These are phyloP conservation scores for Eulemur albifrons DNA, from an alignment of 2,797 vertebrate species.

Conservation along the genomic window DNA sequence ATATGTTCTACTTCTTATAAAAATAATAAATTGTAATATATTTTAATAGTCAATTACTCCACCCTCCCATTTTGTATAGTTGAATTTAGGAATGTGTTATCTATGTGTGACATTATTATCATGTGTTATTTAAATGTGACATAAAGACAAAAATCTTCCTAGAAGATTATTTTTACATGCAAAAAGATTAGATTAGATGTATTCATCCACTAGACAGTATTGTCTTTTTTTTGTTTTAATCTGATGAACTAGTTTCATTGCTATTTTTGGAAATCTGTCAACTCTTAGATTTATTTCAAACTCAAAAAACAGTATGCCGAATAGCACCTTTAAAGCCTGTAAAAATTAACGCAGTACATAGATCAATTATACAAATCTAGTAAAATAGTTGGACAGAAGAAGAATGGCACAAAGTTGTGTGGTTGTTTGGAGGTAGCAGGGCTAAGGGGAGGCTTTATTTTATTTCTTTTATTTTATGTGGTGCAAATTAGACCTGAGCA, in stretches of 20 bases:
- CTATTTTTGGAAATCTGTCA: conserved; percentile 9
- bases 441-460: neutral
- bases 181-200: neutral
- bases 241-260: neutral
- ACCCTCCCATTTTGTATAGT: neutral
- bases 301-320: neutral
- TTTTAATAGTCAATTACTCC: neutral
- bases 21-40: neutral
- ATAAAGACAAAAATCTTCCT: neutral
- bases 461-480: neutral
- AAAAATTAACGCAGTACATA: conserved; percentile 28
- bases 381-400: neutral
- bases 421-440: neutral
- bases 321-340: neutral
- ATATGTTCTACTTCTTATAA: neutral
- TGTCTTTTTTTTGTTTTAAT: neutral
- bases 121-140: neutral
- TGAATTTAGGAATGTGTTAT: conserved; percentile 7
- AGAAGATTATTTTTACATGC: neutral
- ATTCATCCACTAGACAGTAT: neutral
- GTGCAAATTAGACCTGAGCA: neutral
- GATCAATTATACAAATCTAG: conserved; percentile 2
- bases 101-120: neutral
- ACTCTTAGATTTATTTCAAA: conserved; percentile 15
- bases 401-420: neutral